These are phyloP conservation scores for Drosophila niveifrons DNA, from an alignment of 2,888 invertebrate genomes.

Conservation along the genomic window DNA sequence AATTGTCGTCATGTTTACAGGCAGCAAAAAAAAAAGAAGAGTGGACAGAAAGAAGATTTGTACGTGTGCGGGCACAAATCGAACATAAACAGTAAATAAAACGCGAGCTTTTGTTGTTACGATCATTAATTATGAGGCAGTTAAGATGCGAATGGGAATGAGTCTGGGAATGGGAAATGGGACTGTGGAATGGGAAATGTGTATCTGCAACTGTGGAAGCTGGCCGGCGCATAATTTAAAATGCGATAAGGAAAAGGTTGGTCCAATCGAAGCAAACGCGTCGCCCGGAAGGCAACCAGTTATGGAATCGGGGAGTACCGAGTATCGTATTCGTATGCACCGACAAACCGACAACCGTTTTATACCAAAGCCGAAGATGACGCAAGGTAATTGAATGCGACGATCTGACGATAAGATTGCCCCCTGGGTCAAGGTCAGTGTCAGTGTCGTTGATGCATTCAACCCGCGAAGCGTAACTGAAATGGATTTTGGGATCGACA, in stretches of 20 bases:
- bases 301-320: constrained; percentile 21
- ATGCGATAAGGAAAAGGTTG: constrained; percentile 27
- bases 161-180: not conserved
- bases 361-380: constrained; percentile 34
- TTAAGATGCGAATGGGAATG: constrained; percentile 44
- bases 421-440: constrained; percentile 49
- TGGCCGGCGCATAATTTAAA: constrained; percentile 43
- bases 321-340: constrained; percentile 22
- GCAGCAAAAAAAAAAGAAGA: constrained; percentile 3
- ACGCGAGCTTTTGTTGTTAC: constrained; percentile 66
- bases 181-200: not conserved
- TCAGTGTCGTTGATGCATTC: constrained; percentile 11
- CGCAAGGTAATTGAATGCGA: constrained; percentile 45
- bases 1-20: constrained; percentile 73
- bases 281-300: constrained; percentile 53
- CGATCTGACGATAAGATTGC: constrained; percentile 51
- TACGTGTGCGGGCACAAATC: constrained; percentile 41
- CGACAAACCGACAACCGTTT: constrained; percentile 43
- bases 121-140: constrained; percentile 74
- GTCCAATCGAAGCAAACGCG: not conserved
- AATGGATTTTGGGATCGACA: constrained; percentile 30
- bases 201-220: constrained; percentile 36
- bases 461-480: constrained; percentile 61
- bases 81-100: constrained; percentile 72
- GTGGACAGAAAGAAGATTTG: constrained; percentile 19